phyloP scores from a whole-genome alignment of 2,888 invertebrate species.

The Penaeus monodon region DNA sequence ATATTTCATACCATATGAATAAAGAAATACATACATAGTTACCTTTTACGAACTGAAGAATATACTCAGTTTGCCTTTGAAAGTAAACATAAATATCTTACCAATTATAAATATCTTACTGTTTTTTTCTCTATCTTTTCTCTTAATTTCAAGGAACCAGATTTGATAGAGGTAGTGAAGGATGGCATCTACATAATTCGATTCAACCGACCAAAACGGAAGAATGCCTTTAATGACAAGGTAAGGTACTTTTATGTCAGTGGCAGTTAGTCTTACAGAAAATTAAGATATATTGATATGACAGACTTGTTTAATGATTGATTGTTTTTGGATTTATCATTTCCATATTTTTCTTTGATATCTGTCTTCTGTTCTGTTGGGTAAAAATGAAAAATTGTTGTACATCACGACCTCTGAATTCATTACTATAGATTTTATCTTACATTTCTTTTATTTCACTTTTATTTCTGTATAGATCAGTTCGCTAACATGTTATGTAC shows the following conservation, averaged over 20 bases:
- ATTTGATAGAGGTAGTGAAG: slow-evolving; percentile 68
- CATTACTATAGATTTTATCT: too few species aligned
- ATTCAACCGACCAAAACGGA: slow-evolving; percentile 82
- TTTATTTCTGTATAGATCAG: too few species aligned
- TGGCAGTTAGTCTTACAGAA: too few species aligned
- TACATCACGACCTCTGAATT: background rate
- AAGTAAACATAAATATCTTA: too few species aligned
- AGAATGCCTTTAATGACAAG: slow-evolving; percentile 80
- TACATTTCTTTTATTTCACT: too few species aligned
- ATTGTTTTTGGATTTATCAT: background rate
- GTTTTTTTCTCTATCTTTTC: too few species aligned
- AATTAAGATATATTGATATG: background rate
- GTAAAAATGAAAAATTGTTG: background rate
- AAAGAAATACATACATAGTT: too few species aligned
- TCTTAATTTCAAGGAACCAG: slow-evolving; percentile 37
- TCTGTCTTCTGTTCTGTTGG: background rate
- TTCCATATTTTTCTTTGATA: background rate
- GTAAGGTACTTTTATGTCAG: slow-evolving; percentile 67
- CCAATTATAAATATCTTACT: too few species aligned
- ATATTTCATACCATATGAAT: too few species aligned
- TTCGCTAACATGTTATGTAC: too few species aligned
- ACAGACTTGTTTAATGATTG: background rate
- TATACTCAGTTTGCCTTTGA: too few species aligned
- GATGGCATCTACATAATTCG: slow-evolving; percentile 75
- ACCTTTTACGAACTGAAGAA: too few species aligned